Percentiles rank a stretch among this genome's conserved stretches.
Conservation (phyloP, 2,797 vertebrate genomes). For the Gadopsis marmoratus region DNA sequence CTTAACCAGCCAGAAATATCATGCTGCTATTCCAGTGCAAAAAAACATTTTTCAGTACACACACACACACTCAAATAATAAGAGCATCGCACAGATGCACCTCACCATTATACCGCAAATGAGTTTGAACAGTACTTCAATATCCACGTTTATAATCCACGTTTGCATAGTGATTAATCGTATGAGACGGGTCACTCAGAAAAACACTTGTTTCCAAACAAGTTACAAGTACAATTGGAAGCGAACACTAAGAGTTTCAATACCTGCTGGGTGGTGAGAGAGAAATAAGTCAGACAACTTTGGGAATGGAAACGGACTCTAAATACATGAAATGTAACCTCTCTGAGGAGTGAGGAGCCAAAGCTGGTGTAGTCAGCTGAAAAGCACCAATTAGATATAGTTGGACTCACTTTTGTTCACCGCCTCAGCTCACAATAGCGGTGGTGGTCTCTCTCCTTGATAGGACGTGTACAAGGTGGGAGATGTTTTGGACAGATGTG, state of each 20-base stretch:
- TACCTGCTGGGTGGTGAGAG: not conserved
- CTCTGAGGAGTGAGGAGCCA: conserved; percentile 17
- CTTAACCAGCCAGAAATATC: conserved; percentile 62
- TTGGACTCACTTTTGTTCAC: conserved; percentile 38
- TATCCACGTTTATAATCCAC: conserved; percentile 15
- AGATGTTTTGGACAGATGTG: conserved; percentile 24
- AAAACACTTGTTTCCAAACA: not conserved
- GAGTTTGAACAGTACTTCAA: not conserved
- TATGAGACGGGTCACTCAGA: not conserved
- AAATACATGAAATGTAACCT: conserved; percentile 24
- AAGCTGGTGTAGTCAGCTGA: conserved; percentile 32
- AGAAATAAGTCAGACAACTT: conserved; percentile 15
- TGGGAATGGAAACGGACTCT: conserved; percentile 16
- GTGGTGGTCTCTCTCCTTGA: conserved; percentile 17
- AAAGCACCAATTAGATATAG: conserved; percentile 38
- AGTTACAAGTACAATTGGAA: not conserved
- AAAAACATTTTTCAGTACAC: not conserved
- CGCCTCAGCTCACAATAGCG: not conserved
- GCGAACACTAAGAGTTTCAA: not conserved
- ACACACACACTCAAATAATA: conserved; percentile 11
- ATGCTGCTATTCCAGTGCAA: conserved; percentile 41
- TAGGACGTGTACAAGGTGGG: conserved; percentile 20
- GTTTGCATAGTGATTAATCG: not conserved
- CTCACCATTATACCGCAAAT: not conserved
- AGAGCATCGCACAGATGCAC: conserved; percentile 21